Evolutionary conservation across 2,113 vertebrate species (phyloP).

Genomic region (Pungitius pungitius): DNA sequence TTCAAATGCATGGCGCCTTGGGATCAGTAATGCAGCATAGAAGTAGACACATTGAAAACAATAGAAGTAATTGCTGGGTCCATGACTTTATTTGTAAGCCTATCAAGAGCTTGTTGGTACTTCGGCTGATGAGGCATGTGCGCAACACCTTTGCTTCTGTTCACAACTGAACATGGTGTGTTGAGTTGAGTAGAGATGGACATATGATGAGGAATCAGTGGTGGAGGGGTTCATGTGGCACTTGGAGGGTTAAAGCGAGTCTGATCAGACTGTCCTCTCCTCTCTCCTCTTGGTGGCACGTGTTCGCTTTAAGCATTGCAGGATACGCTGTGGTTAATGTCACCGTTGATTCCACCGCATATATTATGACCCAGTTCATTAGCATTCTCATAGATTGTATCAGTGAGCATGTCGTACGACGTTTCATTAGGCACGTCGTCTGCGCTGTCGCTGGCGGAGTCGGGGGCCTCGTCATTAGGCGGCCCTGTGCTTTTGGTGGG

Average conservation of each 20-base stretch:
- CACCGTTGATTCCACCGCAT: slow-evolving; percentile 66
- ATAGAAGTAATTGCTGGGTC: background rate
- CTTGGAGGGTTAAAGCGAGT: slow-evolving; percentile 55
- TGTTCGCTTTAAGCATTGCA: slow-evolving; percentile 77
- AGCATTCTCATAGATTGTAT: slow-evolving; percentile 51
- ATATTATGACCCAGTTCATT: slow-evolving; percentile 25
- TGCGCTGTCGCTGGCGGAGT: slow-evolving; percentile 62
- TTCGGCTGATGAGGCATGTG: slow-evolving; percentile 11
- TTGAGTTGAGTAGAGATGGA: slow-evolving; percentile 27
- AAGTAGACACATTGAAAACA: slow-evolving; percentile 21
- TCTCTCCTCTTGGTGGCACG: slow-evolving; percentile 45
- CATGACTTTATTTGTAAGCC: background rate
- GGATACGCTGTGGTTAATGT: slow-evolving; percentile 70
- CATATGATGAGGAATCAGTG: slow-evolving; percentile 15
- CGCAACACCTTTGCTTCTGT: slow-evolving; percentile 13
- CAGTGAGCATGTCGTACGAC: slow-evolving; percentile 65
- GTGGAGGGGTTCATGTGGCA: slow-evolving; percentile 60
- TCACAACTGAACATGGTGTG: background rate
- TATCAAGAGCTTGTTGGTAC: slow-evolving; percentile 24
- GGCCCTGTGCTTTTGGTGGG: slow-evolving; percentile 56
- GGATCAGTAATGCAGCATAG: slow-evolving; percentile 65
- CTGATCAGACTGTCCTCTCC: slow-evolving; percentile 16
- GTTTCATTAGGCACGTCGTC: slow-evolving; percentile 60
- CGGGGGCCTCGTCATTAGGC: slow-evolving; percentile 47
- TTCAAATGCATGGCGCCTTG: slow-evolving; percentile 50